Evolutionary conservation across 2,888 invertebrate genomes (phyloP).

Genomic region (Rhodophaea formosa): DNA sequence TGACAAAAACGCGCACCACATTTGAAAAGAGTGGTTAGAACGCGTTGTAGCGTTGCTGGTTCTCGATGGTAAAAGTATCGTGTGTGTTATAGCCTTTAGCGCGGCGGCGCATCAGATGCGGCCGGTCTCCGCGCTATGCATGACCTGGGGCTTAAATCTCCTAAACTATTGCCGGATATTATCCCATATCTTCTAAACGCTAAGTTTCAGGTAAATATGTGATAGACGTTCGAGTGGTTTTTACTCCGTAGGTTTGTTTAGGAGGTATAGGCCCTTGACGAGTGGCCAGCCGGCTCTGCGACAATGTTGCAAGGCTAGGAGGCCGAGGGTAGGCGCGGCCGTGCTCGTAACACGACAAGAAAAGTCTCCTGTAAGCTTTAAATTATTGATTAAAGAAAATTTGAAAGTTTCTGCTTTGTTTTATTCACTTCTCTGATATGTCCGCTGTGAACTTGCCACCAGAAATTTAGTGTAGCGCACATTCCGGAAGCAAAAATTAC

Average conservation of each 20-base stretch:
- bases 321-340: conserved; percentile 26
- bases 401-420: conserved; percentile 64
- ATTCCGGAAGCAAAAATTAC: no score
- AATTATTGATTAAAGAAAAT: conserved; percentile 80
- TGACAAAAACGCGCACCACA: not conserved
- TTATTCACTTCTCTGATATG: no score
- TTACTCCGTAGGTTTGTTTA: conserved; percentile 2
- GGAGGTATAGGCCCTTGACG: not conserved
- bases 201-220: no score
- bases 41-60: not conserved
- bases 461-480: no score
- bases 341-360: conserved; percentile 52
- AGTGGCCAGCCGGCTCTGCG: not conserved
- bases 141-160: not conserved
- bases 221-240: not conserved
- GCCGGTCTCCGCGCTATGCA: conserved; percentile 1
- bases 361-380: conserved; percentile 77
- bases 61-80: conserved; percentile 33
- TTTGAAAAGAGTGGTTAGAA: not conserved
- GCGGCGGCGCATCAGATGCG: conserved; percentile 39
- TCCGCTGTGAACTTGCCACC: no score
- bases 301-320: not conserved
- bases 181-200: no score
- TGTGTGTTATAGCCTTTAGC: conserved; percentile 19
- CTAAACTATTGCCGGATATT: not conserved